Base-by-base conservation (phyloP, 2,797 vertebrate species). In the Oreochromis mossambicus region DNA sequence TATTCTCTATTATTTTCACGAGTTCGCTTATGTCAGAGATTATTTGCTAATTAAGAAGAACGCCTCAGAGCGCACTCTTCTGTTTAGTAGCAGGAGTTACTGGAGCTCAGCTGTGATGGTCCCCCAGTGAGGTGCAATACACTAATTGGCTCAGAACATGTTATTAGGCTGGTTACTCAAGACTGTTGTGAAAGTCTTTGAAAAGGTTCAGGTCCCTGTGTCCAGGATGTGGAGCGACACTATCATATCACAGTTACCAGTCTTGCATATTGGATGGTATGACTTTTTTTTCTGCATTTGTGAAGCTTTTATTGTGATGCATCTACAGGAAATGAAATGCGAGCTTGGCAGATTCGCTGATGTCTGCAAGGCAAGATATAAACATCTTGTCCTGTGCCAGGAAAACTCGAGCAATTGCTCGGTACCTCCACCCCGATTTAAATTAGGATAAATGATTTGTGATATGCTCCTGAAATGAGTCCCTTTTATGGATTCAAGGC, bases 41-140 rank as follows among this genome's bases (percentile, higher is more conserved):
- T 12, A 15, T 50, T 75, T 75, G 26, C 3, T 50, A 50, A 75
- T 32, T 75, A 50, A 75, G 9, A 50, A 46, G 8, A 70, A 46
- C 15, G 13, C 21, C 66, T 46, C 38, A 8, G 0, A 46, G 41
- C n/a, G 0, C 36, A 26, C 8, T 46, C 38, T 50, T 50, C 24
- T 75, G 68, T 48, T 75, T 75, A 17, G 2, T 75, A 48, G 68
- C 68, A 29, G 68, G 24, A 29, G 41, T 48, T 41, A 73, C 68
- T 46, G 43, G 68, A 29, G 24, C 68, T 48, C 15, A 73, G 68
- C 68, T 50, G 68, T n/a, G 68, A 75, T n/a, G 68, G 68, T 50
- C 43, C 17, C 68, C 68, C 68, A 48, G 54, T 58, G 26, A 32
- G 24, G 56, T 78, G 54, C 24, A 13, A 26, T 29, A 43, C 32